Conservation (phyloP, 1,140 invertebrate species). For the Odontomachus brunneus region DNA sequence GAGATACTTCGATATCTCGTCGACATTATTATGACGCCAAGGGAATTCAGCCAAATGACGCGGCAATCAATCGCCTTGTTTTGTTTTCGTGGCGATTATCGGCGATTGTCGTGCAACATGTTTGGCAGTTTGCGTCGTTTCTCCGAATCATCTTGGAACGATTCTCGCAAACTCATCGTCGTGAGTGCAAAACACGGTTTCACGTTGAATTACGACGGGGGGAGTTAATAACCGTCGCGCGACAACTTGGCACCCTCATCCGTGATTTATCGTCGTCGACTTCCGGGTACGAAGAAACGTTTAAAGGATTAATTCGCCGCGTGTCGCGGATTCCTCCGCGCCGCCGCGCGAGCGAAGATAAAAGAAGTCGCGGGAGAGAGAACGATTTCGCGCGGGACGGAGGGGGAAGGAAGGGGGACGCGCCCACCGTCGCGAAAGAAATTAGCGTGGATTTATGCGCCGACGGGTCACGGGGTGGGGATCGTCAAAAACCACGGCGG, state of each 20-base stretch:
- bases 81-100: no score
- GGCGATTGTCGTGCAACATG: no score
- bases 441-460: slow-evolving; percentile 72
- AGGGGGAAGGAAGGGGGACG: background rate
- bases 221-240: slow-evolving; percentile 48
- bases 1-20: no score
- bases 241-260: slow-evolving; percentile 60
- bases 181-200: slow-evolving; percentile 12
- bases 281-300: slow-evolving; percentile 33
- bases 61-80: no score
- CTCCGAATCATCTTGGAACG: background rate
- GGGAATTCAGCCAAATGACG: no score
- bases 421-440: slow-evolving; percentile 44
- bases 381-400: background rate
- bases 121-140: no score
- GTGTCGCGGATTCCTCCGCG: slow-evolving; percentile 28
- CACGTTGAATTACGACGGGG: background rate
- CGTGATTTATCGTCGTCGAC: slow-evolving; percentile 34
- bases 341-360: slow-evolving; percentile 12
- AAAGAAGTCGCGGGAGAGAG: slow-evolving; percentile 30
- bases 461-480: slow-evolving; percentile 58
- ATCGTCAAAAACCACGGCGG: slow-evolving; percentile 75
- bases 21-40: no score
- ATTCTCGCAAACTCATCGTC: slow-evolving; percentile 23
- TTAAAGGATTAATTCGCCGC: slow-evolving; percentile 41